Percentiles rank a stretch among this genome's conserved stretches.
Conservation (phyloP, 2,797 vertebrate species). For the Intellagama lesueurii region DNA sequence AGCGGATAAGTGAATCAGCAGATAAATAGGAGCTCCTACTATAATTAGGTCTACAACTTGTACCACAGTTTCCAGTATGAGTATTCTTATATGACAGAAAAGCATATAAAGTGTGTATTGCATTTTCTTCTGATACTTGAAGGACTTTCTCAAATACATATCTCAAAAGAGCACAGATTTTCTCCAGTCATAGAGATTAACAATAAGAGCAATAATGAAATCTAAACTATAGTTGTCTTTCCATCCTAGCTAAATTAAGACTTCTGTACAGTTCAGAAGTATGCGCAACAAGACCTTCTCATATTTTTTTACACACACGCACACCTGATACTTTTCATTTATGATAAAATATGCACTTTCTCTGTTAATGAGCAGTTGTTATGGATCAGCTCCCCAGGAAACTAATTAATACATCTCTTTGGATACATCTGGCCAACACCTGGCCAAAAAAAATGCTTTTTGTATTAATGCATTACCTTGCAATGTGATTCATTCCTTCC, state of each 20-base stretch:
- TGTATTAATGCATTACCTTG: not conserved
- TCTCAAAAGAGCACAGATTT: not conserved
- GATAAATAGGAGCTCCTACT: too few species aligned
- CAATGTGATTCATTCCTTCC: rapidly evolving
- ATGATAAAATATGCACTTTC: conserved; percentile 56
- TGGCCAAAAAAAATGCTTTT: not conserved
- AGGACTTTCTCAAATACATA: not conserved
- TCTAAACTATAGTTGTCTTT: not conserved
- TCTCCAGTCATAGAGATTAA: not conserved
- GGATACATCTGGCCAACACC: conserved; percentile 38
- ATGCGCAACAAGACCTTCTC: not conserved
- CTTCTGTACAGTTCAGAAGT: not conserved
- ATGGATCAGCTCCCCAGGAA: conserved; percentile 61
- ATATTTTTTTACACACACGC: not conserved
- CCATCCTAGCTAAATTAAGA: not conserved
- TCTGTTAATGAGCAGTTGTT: conserved; percentile 38
- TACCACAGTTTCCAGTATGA: too few species aligned
- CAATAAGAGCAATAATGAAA: not conserved
- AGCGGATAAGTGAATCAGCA: too few species aligned
- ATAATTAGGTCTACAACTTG: too few species aligned
- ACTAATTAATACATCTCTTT: conserved; percentile 53
- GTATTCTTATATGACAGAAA: too few species aligned
- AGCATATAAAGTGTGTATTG: not conserved
- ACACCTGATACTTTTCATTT: not conserved
- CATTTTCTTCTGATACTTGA: not conserved